A percentile compares a stretch with the other conserved stretches of the same genome.
phyloP scores from a whole-genome alignment of 2,888 invertebrate genomes.

The Apocheima hispidaria region DNA sequence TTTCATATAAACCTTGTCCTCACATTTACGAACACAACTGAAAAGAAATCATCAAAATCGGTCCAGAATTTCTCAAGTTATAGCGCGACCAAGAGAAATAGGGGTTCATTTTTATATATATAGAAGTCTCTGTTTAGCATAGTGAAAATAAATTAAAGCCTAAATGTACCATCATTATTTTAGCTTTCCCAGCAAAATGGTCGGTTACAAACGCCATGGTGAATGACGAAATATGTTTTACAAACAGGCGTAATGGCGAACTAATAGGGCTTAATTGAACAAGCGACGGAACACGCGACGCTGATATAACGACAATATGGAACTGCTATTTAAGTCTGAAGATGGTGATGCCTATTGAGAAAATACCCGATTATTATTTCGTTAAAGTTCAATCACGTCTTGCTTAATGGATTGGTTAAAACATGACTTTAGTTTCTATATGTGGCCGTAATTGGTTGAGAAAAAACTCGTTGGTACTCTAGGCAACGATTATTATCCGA shows the following conservation, averaged over 20 bases:
- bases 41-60: too few relatives aligned
- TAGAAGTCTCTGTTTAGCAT: too few relatives aligned
- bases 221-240: conserved; percentile 44
- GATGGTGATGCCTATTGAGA: conserved; percentile 22
- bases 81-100: too few relatives aligned
- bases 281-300: conserved; percentile 48
- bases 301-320: conserved; percentile 14
- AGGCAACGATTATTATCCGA: too few relatives aligned
- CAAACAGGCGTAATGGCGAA: conserved; percentile 47
- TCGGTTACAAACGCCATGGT: conserved; percentile 14
- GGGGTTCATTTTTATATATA: too few relatives aligned
- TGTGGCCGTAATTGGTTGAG: too few relatives aligned
- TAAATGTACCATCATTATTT: conserved; percentile 9
- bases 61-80: too few relatives aligned
- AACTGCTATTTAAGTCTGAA: conserved; percentile 36
- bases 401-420: conserved; percentile 1
- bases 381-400: conserved; percentile 12
- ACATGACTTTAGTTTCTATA: too few relatives aligned
- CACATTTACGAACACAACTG: too few relatives aligned
- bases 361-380: conserved; percentile 27
- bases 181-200: conserved; percentile 18
- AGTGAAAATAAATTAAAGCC: conserved; percentile 4
- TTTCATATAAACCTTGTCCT: too few relatives aligned
- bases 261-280: conserved; percentile 61
- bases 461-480: too few relatives aligned